These are phyloP conservation scores for Penaeus monodon DNA, from an alignment of 2,888 invertebrate species.

Conservation along the genomic window DNA sequence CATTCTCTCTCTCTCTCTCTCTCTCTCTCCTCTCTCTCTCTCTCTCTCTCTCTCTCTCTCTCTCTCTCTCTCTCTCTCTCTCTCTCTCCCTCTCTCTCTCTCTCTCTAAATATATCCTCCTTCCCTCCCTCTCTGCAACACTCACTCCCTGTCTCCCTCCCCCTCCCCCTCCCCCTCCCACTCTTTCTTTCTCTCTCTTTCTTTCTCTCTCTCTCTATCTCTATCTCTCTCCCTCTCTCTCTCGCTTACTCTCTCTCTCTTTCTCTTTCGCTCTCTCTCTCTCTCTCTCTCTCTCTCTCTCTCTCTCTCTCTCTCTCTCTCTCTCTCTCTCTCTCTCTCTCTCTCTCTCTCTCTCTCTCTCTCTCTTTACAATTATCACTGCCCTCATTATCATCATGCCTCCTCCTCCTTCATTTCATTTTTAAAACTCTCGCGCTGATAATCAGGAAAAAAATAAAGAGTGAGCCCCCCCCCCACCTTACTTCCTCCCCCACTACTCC, in stretches of 20 bases:
- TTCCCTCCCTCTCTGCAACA: background rate
- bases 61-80: background rate
- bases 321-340: too few species aligned
- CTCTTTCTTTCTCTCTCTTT: background rate
- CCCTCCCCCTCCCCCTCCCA: background rate
- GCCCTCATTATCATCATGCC: background rate
- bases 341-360: too few species aligned
- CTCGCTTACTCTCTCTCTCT: slow-evolving; percentile 20
- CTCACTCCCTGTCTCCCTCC: background rate
- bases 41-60: background rate
- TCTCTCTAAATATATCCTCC: background rate
- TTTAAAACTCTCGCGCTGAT: background rate
- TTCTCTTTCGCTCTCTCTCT: slow-evolving; percentile 1
- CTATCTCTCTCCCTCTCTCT: slow-evolving; percentile 26
- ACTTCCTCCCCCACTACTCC: too few species aligned
- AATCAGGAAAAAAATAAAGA: too few species aligned
- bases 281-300: background rate
- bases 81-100: background rate
- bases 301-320: too few species aligned
- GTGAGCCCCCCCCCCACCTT: background rate
- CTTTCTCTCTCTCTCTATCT: background rate
- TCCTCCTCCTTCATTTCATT: too few species aligned
- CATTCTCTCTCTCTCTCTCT: too few species aligned
- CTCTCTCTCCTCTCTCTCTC: background rate
- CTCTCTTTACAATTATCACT: background rate